Evolutionary conservation across 2,113 vertebrate species (phyloP).

Genomic region (Salvelinus alpinus): DNA sequence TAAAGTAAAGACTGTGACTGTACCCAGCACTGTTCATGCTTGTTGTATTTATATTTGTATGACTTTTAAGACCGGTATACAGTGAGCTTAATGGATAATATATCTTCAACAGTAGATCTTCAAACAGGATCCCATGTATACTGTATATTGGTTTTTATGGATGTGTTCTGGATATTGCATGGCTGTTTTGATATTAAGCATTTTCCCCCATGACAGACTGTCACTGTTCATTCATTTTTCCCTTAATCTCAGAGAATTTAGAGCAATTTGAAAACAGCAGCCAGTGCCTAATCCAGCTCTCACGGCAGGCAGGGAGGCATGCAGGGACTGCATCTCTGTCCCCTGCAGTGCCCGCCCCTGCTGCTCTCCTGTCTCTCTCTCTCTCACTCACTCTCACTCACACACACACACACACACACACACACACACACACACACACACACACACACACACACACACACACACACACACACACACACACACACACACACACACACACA

Average conservation of each 20-base stretch:
- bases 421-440: background rate
- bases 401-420: slow-evolving; percentile 1
- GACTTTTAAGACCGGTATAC: background rate
- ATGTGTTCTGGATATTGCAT: slow-evolving; percentile 26
- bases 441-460: no score
- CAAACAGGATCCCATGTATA: background rate
- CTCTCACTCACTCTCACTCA: no score
- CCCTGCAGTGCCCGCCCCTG: background rate
- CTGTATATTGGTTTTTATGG: background rate
- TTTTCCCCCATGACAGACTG: slow-evolving; percentile 15
- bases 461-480: no score
- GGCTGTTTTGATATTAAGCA: slow-evolving; percentile 33
- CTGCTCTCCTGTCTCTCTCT: background rate
- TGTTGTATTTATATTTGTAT: background rate
- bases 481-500: no score
- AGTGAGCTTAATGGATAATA: background rate
- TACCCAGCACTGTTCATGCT: background rate
- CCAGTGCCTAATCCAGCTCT: slow-evolving; percentile 70
- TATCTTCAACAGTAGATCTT: background rate
- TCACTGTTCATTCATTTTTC: slow-evolving; percentile 60
- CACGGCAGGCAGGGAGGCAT: slow-evolving; percentile 34
- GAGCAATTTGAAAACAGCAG: slow-evolving; percentile 68
- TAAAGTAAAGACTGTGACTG: background rate
- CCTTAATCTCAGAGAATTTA: slow-evolving; percentile 75
- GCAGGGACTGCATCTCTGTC: slow-evolving; percentile 18